Conservation (phyloP, 2,888 invertebrate genomes). For the Torymus texanus region DNA sequence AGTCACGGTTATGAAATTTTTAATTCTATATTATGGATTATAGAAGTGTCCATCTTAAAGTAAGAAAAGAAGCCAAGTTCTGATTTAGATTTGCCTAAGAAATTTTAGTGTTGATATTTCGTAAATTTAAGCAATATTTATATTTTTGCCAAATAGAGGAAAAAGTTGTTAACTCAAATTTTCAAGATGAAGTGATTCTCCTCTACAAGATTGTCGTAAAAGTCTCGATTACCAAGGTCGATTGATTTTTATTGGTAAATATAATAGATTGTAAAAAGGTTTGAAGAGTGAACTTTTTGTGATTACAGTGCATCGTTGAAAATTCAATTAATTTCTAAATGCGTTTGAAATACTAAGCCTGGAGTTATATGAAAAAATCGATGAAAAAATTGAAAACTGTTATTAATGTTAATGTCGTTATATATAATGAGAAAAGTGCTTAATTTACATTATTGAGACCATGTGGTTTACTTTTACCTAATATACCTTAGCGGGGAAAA, state of each 20-base stretch:
- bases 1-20: slow-evolving; percentile 28
- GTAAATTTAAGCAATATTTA: slow-evolving; percentile 54
- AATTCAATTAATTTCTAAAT: slow-evolving; percentile 48
- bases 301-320: slow-evolving; percentile 52
- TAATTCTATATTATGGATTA: slow-evolving; percentile 6
- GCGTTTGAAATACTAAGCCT: slow-evolving; percentile 40
- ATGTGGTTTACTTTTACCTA: slow-evolving; percentile 50
- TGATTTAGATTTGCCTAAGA: slow-evolving; percentile 47
- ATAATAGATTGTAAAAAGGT: slow-evolving; percentile 48
- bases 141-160: slow-evolving; percentile 52
- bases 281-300: slow-evolving; percentile 40
- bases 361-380: slow-evolving; percentile 41
- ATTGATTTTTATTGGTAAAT: slow-evolving; percentile 56
- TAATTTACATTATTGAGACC: slow-evolving; percentile 51
- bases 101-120: slow-evolving; percentile 42
- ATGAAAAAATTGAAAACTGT: slow-evolving; percentile 50
- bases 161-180: slow-evolving; percentile 11
- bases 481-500: slow-evolving; percentile 44
- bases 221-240: slow-evolving; percentile 59
- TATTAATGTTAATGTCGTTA: slow-evolving; percentile 53
- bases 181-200: slow-evolving; percentile 36
- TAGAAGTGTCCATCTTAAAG: too few species aligned
- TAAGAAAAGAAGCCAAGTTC: slow-evolving; percentile 31
- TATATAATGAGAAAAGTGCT: slow-evolving; percentile 50
- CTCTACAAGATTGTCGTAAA: slow-evolving; percentile 47